Evolutionary conservation across 2,797 vertebrate species (phyloP).

Genomic region (Danionella dracula): DNA sequence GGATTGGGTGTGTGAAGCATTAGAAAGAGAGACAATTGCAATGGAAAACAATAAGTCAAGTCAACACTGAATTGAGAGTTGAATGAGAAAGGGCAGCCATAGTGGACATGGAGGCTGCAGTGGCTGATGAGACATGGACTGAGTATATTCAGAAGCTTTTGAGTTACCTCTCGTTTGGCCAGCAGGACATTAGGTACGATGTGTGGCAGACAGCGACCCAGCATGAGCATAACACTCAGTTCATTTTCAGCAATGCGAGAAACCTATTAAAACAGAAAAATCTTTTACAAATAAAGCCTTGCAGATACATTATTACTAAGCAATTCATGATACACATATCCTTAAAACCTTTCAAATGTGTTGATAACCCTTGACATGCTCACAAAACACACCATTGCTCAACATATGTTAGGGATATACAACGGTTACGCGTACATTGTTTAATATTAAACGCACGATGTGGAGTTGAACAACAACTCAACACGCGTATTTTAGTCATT

Average conservation of each 20-base stretch:
- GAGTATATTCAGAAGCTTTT: neutral
- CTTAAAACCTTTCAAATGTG: too few species aligned
- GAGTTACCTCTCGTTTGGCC: slow-evolving; percentile 95
- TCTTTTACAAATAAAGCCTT: neutral
- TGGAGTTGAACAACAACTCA: too few species aligned
- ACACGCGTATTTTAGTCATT: too few species aligned
- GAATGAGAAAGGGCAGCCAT: slow-evolving; percentile 29
- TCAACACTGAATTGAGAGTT: slow-evolving; percentile 44
- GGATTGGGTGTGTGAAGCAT: slow-evolving; percentile 44
- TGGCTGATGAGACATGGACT: slow-evolving; percentile 14
- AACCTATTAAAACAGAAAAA: slow-evolving; percentile 68
- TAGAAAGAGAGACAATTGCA: slow-evolving; percentile 37
- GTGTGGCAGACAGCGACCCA: slow-evolving; percentile 96
- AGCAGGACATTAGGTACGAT: slow-evolving; percentile 97
- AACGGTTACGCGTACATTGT: too few species aligned
- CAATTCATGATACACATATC: neutral
- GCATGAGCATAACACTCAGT: slow-evolving; percentile 94
- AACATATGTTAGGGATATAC: too few species aligned
- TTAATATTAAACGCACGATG: too few species aligned
- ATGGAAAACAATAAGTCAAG: neutral
- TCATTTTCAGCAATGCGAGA: slow-evolving; percentile 96
- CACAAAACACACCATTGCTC: too few species aligned
- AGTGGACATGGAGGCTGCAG: slow-evolving; percentile 10
- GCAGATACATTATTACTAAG: neutral
- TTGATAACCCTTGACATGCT: too few species aligned